Conservation (phyloP, 2,797 vertebrate genomes). For the Spheniscus humboldti region DNA sequence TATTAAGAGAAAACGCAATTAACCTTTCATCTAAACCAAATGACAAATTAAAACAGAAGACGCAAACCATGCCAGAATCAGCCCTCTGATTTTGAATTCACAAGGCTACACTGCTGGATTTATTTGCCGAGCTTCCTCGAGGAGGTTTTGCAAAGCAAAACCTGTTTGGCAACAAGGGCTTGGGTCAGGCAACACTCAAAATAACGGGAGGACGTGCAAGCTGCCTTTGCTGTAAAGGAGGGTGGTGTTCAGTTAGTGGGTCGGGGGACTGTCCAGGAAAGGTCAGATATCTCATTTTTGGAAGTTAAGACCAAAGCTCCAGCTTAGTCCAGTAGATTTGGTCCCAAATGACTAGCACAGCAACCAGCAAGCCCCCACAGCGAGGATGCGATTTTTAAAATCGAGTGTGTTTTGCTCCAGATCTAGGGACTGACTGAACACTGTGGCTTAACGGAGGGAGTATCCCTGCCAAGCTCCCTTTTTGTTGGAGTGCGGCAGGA, state of each 20-base stretch:
- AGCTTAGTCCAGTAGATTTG: background rate
- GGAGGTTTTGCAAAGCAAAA: background rate
- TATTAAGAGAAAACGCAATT: constrained; percentile 64
- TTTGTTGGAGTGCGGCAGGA: background rate
- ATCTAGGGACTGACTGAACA: accelerated
- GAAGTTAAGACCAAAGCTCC: background rate
- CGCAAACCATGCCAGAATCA: constrained; percentile 14
- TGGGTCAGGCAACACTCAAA: background rate
- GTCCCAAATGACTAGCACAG: background rate
- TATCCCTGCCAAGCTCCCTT: background rate
- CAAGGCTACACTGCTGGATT: background rate
- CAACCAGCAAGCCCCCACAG: background rate
- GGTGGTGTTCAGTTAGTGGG: background rate
- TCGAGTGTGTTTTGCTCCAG: background rate
- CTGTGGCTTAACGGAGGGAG: background rate
- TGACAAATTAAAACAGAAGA: constrained; percentile 67
- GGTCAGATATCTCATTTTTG: accelerated
- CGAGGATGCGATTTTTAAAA: background rate
- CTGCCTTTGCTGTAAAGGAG: background rate
- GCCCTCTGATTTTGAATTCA: constrained; percentile 46
- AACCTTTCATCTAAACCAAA: constrained; percentile 61
- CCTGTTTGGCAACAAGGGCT: background rate
- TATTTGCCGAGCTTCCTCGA: background rate
- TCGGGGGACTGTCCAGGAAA: accelerated
- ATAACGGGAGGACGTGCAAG: background rate